phyloP scores from a whole-genome alignment of 2,888 invertebrate genomes.

The Taphrorychus bicolor region DNA sequence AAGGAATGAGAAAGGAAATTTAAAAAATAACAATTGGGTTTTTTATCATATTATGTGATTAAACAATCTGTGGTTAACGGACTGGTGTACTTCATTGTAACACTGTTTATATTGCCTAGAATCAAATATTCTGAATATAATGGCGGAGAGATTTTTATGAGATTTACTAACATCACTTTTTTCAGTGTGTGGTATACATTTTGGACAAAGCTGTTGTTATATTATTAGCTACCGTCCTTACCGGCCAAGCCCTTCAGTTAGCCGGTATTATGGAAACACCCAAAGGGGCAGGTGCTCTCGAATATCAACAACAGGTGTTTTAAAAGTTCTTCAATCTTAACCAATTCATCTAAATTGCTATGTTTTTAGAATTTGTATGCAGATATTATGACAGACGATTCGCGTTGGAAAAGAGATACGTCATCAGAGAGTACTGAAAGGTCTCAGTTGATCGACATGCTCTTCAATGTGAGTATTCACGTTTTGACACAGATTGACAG shows the following conservation, averaged over 20 bases:
- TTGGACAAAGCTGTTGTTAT: conserved; percentile 58
- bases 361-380: neutral
- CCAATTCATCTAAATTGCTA: neutral
- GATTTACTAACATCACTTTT: conserved; percentile 22
- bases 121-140: neutral
- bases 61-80: too few relatives aligned
- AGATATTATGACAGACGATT: neutral
- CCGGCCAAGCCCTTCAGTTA: conserved; percentile 56
- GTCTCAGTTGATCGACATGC: conserved; percentile 54
- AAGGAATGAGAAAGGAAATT: too few relatives aligned
- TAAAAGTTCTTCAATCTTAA: neutral
- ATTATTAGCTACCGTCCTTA: conserved; percentile 54
- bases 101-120: too few relatives aligned
- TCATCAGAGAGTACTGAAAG: conserved; percentile 50
- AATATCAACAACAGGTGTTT: conserved; percentile 45
- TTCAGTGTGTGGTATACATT: conserved; percentile 53
- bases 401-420: conserved; percentile 49
- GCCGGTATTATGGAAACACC: conserved; percentile 57
- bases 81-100: too few relatives aligned
- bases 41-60: too few relatives aligned
- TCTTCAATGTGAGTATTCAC: conserved; percentile 56
- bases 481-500: conserved; percentile 27
- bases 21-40: too few relatives aligned
- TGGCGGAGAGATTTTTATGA: neutral
- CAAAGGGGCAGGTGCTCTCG: conserved; percentile 51